Evolutionary conservation across 2,888 invertebrate genomes (phyloP).

Genomic region (Lissonota sp.): DNA sequence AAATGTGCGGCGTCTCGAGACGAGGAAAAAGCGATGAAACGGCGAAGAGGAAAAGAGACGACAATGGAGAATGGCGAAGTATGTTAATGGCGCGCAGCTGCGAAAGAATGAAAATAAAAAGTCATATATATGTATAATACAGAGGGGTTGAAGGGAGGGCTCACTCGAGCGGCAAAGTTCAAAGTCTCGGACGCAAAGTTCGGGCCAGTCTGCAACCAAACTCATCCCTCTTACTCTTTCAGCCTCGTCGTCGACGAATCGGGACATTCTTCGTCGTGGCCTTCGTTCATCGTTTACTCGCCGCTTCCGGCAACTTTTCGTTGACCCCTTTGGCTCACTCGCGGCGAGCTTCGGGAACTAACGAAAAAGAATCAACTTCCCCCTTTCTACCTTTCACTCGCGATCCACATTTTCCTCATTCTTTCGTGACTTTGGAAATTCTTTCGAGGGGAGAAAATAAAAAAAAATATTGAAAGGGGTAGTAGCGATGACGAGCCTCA

Average conservation of each 20-base stretch:
- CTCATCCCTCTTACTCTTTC: constrained; percentile 18
- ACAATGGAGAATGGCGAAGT: constrained; percentile 70
- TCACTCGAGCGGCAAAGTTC: constrained; percentile 80
- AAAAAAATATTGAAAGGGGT: background rate
- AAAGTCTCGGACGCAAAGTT: constrained; percentile 79
- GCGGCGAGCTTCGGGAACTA: constrained; percentile 21
- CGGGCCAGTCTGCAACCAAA: constrained; percentile 65
- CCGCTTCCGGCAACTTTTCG: constrained; percentile 49
- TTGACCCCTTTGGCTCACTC: constrained; percentile 39
- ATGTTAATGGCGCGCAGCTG: constrained; percentile 81
- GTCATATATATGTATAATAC: constrained; percentile 17
- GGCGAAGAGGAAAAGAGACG: constrained; percentile 1
- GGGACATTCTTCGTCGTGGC: constrained; percentile 46
- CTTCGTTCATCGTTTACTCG: constrained; percentile 38
- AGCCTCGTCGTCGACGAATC: constrained; percentile 41
- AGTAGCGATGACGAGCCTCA: background rate
- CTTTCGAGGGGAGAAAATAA: background rate
- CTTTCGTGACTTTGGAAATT: background rate
- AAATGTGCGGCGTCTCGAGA: constrained; percentile 43
- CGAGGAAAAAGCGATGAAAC: constrained; percentile 1
- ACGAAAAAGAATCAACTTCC: constrained; percentile 24
- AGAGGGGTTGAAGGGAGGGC: constrained; percentile 60
- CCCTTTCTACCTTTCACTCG: background rate
- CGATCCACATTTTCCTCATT: background rate
- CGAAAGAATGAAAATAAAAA: constrained; percentile 61